Evolutionary conservation across 2,113 vertebrate species (phyloP), one percentile per base, ranked within the genome.

Genomic region (Aspiorhynchus laticeps): DNA sequence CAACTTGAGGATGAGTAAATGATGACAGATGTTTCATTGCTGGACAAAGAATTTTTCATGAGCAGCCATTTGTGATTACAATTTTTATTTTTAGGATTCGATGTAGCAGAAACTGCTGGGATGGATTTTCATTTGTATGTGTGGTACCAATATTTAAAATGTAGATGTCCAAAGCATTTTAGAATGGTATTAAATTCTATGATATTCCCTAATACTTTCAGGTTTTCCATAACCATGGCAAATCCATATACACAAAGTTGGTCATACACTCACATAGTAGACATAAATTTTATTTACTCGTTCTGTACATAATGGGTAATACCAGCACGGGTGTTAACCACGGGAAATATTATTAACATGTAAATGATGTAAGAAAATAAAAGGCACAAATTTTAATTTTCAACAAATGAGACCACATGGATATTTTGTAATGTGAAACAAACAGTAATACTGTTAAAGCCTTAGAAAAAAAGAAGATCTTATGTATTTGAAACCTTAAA

Each of bases 381-480:
- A 98, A 96, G 97, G 97, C 97, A 97, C 96, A 94, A 95, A 96
- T 94, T 90, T 96, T 95, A 88, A 88, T 93, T 93, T 91, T 91
- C 87, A 93, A 92, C 92, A 91, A 92, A 91, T 53, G 88, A 94
- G 90, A 94, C 94, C 91, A 85, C 5, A 24, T 93, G 86, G 94
- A 91, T 95, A 96, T 95, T 97, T 97, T 93, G 89, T 92, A 97
- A 91, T 90, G 90, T 88, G 86, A 95, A 96, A 95, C 94, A 94
- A 95, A 95, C 96, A 96, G 96, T 97, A 99, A 99, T 97, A 98
- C 97, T 98, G 97, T 97, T 97, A 97, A 97, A 97, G 94, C 94
- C 96, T 96, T 95, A 95, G 96, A 96, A 95, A 95, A 95, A 91
- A 53, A 38, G 28, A 26, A 21, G 41, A 51, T 15, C 19, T 17